Conservation (phyloP, 2,888 invertebrate species). For the Eudemis profundana region DNA sequence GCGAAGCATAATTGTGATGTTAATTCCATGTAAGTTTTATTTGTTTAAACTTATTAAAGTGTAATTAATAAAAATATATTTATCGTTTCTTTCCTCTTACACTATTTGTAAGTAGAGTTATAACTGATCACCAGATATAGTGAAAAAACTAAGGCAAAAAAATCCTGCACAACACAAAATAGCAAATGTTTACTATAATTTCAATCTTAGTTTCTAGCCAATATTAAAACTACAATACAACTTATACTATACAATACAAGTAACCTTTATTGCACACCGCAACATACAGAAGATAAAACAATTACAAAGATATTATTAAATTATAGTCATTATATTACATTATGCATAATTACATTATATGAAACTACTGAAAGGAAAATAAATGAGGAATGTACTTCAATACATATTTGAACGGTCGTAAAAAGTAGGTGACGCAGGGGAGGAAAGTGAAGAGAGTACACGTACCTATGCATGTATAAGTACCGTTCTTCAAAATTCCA, state of each 20-base stretch:
- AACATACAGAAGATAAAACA: no score
- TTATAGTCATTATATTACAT: no score
- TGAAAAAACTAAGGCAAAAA: neutral
- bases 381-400: neutral
- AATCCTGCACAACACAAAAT: no score
- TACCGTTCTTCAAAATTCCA: conserved; percentile 36
- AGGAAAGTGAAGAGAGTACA: conserved; percentile 8
- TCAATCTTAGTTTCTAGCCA: no score
- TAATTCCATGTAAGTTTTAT: conserved; percentile 77
- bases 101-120: neutral
- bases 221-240: no score
- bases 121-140: neutral
- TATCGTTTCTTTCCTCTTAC: conserved; percentile 52
- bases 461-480: conserved; percentile 32
- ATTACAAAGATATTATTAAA: no score
- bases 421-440: conserved; percentile 31
- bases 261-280: no score
- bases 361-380: no score
- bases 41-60: conserved; percentile 83
- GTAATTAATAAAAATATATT: conserved; percentile 64
- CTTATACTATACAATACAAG: no score
- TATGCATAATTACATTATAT: no score
- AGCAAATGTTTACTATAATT: no score
- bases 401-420: conserved; percentile 19
- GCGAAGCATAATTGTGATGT: conserved; percentile 86